These are phyloP conservation scores for Brachyhypopomus gauderio DNA, from an alignment of 2,113 vertebrate genomes.

Conservation along the genomic window DNA sequence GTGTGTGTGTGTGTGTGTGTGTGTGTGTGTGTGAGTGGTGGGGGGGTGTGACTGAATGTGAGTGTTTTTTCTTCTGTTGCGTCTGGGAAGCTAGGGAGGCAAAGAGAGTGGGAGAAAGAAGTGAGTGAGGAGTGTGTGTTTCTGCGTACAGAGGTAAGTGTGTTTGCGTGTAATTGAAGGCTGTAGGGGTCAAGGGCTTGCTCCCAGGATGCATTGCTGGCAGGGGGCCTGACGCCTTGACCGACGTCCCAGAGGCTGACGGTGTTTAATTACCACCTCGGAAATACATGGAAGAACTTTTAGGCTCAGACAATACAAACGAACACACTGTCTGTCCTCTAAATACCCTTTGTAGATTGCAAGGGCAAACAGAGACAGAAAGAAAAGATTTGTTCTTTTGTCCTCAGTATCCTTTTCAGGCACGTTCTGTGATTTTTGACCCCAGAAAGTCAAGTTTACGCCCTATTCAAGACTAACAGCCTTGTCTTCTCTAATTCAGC, in stretches of 20 bases:
- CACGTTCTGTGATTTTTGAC: not conserved
- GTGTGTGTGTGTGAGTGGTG: not conserved
- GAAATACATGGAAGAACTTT: conserved; percentile 33
- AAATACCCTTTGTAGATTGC: conserved; percentile 11
- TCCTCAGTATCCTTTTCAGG: not conserved
- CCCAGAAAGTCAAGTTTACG: not conserved
- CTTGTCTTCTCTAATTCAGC: not conserved
- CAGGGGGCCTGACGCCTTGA: conserved; percentile 19
- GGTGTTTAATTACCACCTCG: conserved; percentile 48
- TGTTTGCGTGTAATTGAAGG: conserved; percentile 22
- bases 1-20: not conserved
- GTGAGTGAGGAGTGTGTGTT: not conserved
- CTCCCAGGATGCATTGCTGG: conserved; percentile 35
- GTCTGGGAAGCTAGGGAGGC: not conserved
- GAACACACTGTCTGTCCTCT: conserved; percentile 2
- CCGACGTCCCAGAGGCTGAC: conserved; percentile 15
- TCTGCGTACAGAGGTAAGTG: conserved; percentile 8
- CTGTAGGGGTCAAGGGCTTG: not conserved
- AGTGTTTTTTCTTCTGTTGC: not conserved
- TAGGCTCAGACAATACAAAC: not conserved
- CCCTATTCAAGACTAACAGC: not conserved
- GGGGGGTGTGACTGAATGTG: not conserved
- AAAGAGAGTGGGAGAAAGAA: not conserved
- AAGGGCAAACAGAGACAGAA: not conserved
- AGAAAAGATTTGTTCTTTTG: conserved; percentile 21